phyloP scores from a whole-genome alignment of 1,140 invertebrate species.

The Tetranychus cinnabarinus region DNA sequence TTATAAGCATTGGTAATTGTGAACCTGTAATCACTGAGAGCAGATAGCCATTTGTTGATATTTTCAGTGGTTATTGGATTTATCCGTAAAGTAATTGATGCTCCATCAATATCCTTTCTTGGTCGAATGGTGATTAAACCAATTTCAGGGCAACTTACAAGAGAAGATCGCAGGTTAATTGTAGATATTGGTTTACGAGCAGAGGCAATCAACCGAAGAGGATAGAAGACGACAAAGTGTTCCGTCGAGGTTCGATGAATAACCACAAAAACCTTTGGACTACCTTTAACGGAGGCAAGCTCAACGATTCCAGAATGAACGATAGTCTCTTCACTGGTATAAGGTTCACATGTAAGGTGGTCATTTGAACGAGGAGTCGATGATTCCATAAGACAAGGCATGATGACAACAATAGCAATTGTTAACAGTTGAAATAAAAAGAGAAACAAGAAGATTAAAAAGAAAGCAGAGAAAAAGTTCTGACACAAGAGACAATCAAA shows the following conservation, averaged over 20 bases:
- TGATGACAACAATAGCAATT: background rate
- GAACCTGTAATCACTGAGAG: background rate
- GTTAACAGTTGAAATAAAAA: background rate
- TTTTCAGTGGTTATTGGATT: background rate
- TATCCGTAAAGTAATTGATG: background rate
- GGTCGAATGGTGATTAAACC: background rate
- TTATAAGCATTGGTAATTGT: too few relatives aligned
- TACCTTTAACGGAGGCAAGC: background rate
- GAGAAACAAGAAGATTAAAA: background rate
- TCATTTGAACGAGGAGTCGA: background rate
- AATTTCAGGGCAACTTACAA: background rate
- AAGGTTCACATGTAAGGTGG: background rate
- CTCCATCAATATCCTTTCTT: background rate
- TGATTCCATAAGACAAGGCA: background rate
- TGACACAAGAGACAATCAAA: too few relatives aligned
- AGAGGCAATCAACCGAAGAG: background rate
- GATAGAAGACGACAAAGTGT: background rate
- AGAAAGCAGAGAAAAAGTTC: too few relatives aligned
- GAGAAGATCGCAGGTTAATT: background rate
- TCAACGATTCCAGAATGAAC: background rate
- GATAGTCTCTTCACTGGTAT: background rate
- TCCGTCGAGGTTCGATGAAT: background rate
- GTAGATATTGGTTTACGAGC: background rate
- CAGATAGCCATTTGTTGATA: background rate
- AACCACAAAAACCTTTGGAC: background rate